These are phyloP conservation scores for Echiichthys vipera DNA, from an alignment of 2,797 vertebrate species.

Conservation along the genomic window DNA sequence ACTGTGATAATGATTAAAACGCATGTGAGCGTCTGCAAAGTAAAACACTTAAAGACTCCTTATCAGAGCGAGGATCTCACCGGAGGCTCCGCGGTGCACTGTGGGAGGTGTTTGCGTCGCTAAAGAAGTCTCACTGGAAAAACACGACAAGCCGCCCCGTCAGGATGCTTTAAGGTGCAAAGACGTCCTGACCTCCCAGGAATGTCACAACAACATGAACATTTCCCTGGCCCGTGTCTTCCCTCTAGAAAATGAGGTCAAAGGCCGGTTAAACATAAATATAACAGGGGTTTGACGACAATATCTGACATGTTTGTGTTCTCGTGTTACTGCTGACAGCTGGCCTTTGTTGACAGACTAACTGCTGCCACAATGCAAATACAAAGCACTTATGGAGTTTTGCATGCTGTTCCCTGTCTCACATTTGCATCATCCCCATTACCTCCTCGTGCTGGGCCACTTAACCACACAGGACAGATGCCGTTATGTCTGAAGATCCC, in stretches of 20 bases:
- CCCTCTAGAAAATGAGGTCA: slow-evolving; percentile 9
- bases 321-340: slow-evolving; percentile 5
- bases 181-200: background rate
- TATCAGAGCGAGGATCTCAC: background rate
- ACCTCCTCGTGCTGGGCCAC: background rate
- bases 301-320: background rate
- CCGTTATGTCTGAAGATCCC: background rate
- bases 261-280: background rate
- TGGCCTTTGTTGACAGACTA: slow-evolving; percentile 24
- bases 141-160: background rate
- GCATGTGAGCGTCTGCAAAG: too few relatives aligned
- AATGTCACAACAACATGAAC: slow-evolving; percentile 34
- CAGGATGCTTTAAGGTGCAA: background rate
- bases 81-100: background rate
- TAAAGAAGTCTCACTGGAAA: background rate
- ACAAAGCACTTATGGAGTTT: background rate
- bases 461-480: background rate
- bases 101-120: background rate
- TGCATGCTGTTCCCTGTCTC: background rate
- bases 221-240: background rate
- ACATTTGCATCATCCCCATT: background rate
- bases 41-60: background rate
- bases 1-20: too few relatives aligned
- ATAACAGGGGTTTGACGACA: background rate
- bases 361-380: background rate